Evolutionary conservation across 1,140 invertebrate genomes (phyloP).

Genomic region (Saccostrea glomerata): DNA sequence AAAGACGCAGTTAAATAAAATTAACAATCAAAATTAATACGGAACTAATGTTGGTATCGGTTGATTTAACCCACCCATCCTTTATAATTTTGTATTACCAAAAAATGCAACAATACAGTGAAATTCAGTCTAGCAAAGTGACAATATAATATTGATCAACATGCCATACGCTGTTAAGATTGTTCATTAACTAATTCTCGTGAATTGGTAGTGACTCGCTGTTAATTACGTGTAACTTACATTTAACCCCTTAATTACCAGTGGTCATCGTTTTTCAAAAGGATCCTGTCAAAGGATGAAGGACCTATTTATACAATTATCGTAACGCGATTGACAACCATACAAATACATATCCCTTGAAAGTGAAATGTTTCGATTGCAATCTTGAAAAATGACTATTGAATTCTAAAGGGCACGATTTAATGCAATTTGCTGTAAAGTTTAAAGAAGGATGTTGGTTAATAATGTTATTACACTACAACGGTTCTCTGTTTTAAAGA

Average conservation of each 20-base stretch:
- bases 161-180: background rate
- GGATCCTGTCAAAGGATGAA: background rate
- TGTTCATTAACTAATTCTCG: background rate
- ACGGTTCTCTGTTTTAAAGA: background rate
- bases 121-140: background rate
- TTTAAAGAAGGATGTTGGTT: background rate
- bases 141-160: background rate
- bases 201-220: background rate
- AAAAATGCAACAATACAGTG: background rate
- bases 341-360: constrained; percentile 2
- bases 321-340: constrained; percentile 1
- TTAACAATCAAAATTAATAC: too few relatives aligned
- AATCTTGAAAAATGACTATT: constrained; percentile 35
- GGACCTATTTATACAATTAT: background rate
- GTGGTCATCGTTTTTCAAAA: constrained; percentile 1
- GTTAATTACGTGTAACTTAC: constrained; percentile 29
- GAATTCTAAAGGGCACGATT: background rate
- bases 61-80: background rate
- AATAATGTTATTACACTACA: background rate
- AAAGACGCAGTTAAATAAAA: background rate
- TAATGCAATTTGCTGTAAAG: background rate
- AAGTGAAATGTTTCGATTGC: constrained; percentile 25
- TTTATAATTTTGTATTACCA: too few relatives aligned
- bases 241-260: background rate
- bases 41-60: too few relatives aligned